A percentile compares a stretch with the other conserved stretches of the same genome.
phyloP scores from a whole-genome alignment of 2,888 invertebrate species.

The Anthophora plumipes region DNA sequence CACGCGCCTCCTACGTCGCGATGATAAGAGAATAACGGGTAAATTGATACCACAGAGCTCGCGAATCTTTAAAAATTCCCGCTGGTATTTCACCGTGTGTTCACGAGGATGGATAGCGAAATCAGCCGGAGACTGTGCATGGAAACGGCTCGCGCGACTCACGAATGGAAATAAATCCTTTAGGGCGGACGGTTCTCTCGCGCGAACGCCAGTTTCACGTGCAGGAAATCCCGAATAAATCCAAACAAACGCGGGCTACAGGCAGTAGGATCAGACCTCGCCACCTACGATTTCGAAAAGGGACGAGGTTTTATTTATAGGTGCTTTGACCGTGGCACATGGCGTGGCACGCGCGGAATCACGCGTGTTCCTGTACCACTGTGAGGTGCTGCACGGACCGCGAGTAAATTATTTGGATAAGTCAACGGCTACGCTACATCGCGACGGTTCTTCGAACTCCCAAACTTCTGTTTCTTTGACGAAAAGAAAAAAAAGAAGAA shows the following conservation, averaged over 20 bases:
- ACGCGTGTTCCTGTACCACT: conserved; percentile 69
- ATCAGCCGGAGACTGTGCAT: conserved; percentile 39
- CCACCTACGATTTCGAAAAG: conserved; percentile 74
- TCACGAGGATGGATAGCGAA: not conserved
- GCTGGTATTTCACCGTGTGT: not conserved
- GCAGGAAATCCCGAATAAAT: conserved; percentile 78
- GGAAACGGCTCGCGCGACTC: conserved; percentile 35
- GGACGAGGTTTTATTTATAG: conserved; percentile 77
- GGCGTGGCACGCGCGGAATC: conserved; percentile 73
- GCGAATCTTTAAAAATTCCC: not conserved
- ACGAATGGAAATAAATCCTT: conserved; percentile 69
- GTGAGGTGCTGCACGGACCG: conserved; percentile 57
- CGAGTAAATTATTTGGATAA: conserved; percentile 78
- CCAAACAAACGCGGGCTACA: conserved; percentile 73
- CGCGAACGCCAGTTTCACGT: conserved; percentile 61
- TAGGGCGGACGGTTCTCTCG: conserved; percentile 51
- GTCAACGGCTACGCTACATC: conserved; percentile 49
- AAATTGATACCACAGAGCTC: not conserved
- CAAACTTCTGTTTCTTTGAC: conserved; percentile 24
- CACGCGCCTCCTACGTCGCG: too few species aligned
- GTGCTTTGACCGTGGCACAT: conserved; percentile 72
- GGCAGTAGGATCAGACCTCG: conserved; percentile 70
- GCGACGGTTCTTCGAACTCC: conserved; percentile 55
- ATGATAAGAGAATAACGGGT: not conserved
- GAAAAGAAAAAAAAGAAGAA: too few species aligned